phyloP scores from a whole-genome alignment of 2,113 vertebrate species.

The Sterna hirundo region DNA sequence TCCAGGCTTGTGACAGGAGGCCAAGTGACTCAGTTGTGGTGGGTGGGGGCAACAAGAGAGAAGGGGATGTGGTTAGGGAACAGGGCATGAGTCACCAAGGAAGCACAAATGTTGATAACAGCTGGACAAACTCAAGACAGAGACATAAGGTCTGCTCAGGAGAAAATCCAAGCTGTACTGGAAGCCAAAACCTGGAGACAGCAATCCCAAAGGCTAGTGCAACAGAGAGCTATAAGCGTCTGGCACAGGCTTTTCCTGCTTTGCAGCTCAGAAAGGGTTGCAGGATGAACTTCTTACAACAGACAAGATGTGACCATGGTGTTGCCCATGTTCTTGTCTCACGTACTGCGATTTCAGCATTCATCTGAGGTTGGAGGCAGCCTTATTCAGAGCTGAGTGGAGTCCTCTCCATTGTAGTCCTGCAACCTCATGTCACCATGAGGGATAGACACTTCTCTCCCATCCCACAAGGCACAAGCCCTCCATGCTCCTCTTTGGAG shows the following conservation, averaged over 20 bases:
- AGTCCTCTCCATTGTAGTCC: background rate
- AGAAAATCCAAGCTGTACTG: background rate
- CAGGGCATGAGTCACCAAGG: conserved; percentile 13
- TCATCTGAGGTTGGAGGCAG: background rate
- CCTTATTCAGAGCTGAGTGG: background rate
- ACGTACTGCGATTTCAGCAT: rapidly evolving
- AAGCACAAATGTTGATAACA: conserved; percentile 30
- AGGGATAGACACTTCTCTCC: background rate
- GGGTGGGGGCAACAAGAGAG: background rate
- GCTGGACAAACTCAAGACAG: background rate
- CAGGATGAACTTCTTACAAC: background rate
- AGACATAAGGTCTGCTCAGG: conserved; percentile 6
- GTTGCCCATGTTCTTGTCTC: background rate
- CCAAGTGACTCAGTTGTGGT: conserved; percentile 37
- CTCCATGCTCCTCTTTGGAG: background rate
- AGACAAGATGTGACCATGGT: background rate
- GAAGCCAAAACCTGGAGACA: background rate
- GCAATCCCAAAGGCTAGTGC: background rate
- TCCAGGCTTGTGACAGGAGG: background rate
- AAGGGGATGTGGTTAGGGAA: conserved; percentile 51
- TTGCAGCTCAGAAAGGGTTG: background rate
- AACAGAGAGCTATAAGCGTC: background rate
- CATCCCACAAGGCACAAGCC: background rate
- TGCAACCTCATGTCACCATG: rapidly evolving
- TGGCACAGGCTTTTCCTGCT: background rate